These are phyloP conservation scores for Zelostemma sp. DNA, from an alignment of 1,140 invertebrate genomes.

Conservation along the genomic window DNA sequence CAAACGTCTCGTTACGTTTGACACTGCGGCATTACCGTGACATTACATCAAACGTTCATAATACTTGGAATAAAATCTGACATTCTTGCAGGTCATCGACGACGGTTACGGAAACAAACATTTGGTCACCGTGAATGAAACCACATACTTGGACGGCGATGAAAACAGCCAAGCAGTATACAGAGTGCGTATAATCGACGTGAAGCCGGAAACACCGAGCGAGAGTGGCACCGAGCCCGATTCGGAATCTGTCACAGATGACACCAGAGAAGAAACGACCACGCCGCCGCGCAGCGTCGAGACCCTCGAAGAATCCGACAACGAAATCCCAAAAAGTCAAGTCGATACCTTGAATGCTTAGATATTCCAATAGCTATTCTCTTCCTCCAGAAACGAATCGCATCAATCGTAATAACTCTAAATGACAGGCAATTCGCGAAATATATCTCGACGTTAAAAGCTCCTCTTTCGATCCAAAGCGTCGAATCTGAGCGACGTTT, in stretches of 20 bases:
- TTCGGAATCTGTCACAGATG: conserved; percentile 24
- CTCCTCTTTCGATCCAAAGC: too few relatives aligned
- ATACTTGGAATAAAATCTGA: conserved; percentile 11
- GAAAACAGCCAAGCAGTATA: conserved; percentile 63
- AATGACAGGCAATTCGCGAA: background rate
- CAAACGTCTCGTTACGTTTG: too few relatives aligned
- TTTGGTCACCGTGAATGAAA: conserved; percentile 73
- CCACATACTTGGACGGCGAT: conserved; percentile 67
- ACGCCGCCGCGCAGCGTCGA: conserved; percentile 52
- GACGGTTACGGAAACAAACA: too few relatives aligned
- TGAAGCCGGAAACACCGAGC: conserved; percentile 66
- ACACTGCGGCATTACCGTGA: too few relatives aligned
- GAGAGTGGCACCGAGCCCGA: conserved; percentile 37
- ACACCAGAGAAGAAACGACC: conserved; percentile 24
- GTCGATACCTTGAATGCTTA: conserved; percentile 60
- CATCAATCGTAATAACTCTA: background rate
- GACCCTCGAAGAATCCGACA: conserved; percentile 60
- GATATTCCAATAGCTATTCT: conserved; percentile 8
- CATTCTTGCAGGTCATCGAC: conserved; percentile 68
- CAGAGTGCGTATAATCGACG: conserved; percentile 70
- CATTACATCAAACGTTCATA: too few relatives aligned
- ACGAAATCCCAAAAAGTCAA: conserved; percentile 61
- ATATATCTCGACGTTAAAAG: background rate
- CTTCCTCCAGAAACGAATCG: conserved; percentile 1
- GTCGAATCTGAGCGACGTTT: too few relatives aligned